Conservation (phyloP, 1,140 invertebrate genomes). For the Cydia strobilella region DNA sequence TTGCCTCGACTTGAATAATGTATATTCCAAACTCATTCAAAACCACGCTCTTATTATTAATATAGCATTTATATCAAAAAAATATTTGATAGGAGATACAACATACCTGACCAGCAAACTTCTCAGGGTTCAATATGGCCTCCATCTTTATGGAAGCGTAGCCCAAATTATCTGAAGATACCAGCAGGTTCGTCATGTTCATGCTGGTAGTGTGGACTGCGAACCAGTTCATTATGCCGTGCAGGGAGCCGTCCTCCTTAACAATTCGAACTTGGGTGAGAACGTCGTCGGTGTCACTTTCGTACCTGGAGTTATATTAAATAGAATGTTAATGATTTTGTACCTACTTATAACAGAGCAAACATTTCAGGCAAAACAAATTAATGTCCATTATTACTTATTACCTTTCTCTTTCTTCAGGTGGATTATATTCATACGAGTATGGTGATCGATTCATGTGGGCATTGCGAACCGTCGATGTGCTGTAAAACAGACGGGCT, state of each 20-base stretch:
- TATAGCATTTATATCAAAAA: too few relatives aligned
- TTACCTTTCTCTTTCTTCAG: conserved; percentile 88
- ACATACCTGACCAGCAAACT: conserved; percentile 86
- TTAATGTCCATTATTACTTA: conserved; percentile 38
- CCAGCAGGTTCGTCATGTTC: conserved; percentile 96
- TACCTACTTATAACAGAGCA: too few relatives aligned
- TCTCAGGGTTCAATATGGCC: conserved; percentile 84
- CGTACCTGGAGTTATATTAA: conserved; percentile 81
- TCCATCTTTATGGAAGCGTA: conserved; percentile 93
- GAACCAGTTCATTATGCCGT: conserved; percentile 94
- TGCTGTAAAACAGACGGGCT: conserved; percentile 85
- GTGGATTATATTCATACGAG: conserved; percentile 92
- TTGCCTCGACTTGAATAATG: too few relatives aligned
- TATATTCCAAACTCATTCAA: too few relatives aligned
- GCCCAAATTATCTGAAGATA: conserved; percentile 97
- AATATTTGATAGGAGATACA: conserved; percentile 31
- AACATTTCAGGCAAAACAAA: not conserved
- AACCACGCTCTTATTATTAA: too few relatives aligned
- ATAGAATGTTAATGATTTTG: too few relatives aligned
- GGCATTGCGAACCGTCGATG: conserved; percentile 85
- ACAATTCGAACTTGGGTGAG: conserved; percentile 90
- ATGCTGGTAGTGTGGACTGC: conserved; percentile 96
- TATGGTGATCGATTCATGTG: conserved; percentile 95
- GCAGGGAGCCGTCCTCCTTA: conserved; percentile 80
- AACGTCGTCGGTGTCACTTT: conserved; percentile 89